A percentile compares a stretch with the other conserved stretches of the same genome.
These are phyloP conservation scores for Gymnocheta viridis DNA, from an alignment of 2,888 invertebrate species.

Conservation along the genomic window DNA sequence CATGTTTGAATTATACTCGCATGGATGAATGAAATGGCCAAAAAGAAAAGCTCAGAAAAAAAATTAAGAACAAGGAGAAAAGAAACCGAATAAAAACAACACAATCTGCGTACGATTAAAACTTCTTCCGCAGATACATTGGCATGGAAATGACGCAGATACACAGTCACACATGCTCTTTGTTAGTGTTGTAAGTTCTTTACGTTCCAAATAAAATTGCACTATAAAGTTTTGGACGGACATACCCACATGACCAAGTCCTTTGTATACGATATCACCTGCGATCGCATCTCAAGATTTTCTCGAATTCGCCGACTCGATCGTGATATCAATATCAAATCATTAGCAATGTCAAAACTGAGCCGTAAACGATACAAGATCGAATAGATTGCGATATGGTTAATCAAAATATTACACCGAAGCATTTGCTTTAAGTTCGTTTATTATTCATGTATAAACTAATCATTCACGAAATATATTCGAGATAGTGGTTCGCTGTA, in stretches of 20 bases:
- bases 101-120: slow-evolving; percentile 57
- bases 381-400: too few species aligned
- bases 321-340: too few species aligned
- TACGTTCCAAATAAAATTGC: slow-evolving; percentile 4
- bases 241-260: neutral
- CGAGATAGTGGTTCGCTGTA: too few species aligned
- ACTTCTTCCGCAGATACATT: slow-evolving; percentile 45
- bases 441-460: too few species aligned
- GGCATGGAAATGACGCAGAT: slow-evolving; percentile 62
- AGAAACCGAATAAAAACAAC: slow-evolving; percentile 3
- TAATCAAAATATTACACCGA: too few species aligned
- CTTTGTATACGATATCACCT: too few species aligned
- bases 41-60: slow-evolving; percentile 10
- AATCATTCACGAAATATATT: too few species aligned
- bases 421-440: too few species aligned
- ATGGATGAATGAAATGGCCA: slow-evolving; percentile 48
- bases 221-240: neutral
- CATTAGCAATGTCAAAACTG: too few species aligned
- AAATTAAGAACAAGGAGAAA: slow-evolving; percentile 15
- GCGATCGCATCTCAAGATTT: too few species aligned
- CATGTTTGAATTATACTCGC: slow-evolving; percentile 59
- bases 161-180: neutral
- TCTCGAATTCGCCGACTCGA: too few species aligned
- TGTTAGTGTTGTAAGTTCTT: slow-evolving; percentile 36
- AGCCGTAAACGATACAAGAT: too few species aligned